phyloP scores from a whole-genome alignment of 2,888 invertebrate species.

The Thymelicus sylvestris region DNA sequence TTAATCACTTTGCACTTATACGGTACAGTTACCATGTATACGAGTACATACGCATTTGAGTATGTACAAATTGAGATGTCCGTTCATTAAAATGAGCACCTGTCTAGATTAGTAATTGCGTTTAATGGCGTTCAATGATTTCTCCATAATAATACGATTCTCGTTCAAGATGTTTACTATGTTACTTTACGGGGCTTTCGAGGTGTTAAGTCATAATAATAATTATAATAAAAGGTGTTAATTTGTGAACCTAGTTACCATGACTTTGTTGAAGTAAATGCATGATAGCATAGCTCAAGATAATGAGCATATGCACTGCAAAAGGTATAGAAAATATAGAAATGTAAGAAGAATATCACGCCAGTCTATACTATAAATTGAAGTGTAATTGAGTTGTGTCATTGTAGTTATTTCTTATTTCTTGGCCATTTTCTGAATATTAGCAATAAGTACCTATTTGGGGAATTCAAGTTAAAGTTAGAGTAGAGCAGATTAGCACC shows the following conservation, averaged over 20 bases:
- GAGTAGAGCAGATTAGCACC: no score
- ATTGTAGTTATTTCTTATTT: no score
- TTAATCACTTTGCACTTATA: constrained; percentile 21
- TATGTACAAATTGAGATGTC: constrained; percentile 23
- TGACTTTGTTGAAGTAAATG: constrained; percentile 13
- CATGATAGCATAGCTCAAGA: neutral
- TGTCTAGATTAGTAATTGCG: constrained; percentile 27
- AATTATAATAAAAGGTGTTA: constrained; percentile 20
- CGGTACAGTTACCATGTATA: constrained; percentile 7
- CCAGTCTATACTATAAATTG: no score
- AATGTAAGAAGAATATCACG: no score
- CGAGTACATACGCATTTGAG: neutral
- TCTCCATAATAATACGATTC: constrained; percentile 26
- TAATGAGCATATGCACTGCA: neutral
- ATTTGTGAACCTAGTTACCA: neutral
- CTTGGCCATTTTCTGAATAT: no score
- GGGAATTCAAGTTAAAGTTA: no score
- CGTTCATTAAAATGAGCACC: constrained; percentile 18
- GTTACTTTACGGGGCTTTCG: neutral
- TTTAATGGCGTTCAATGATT: constrained; percentile 30
- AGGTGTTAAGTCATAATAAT: constrained; percentile 18
- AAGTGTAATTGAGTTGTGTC: no score
- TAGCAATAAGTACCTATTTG: no score
- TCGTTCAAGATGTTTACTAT: constrained; percentile 17
- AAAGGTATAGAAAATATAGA: no score